Conservation (phyloP, 1,140 invertebrate genomes). For the Drosophila prosaltans region DNA sequence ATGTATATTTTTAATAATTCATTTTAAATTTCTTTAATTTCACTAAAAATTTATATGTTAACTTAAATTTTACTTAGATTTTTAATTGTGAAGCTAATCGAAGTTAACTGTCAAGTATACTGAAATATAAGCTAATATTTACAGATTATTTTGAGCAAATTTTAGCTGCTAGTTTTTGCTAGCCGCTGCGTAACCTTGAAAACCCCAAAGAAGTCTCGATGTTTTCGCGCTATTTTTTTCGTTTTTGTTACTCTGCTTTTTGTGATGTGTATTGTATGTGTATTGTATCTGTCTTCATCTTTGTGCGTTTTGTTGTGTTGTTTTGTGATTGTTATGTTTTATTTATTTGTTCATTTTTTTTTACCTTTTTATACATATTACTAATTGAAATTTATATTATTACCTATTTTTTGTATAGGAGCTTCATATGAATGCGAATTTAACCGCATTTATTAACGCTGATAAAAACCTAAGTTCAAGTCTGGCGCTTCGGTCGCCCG, state of each 20-base stretch:
- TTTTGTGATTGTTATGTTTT: background rate
- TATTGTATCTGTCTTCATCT: background rate
- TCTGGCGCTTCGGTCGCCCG: too few relatives aligned
- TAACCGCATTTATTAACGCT: slow-evolving; percentile 1
- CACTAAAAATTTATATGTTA: too few relatives aligned
- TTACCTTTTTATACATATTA: background rate
- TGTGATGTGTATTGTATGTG: background rate
- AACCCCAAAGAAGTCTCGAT: background rate
- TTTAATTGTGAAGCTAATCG: background rate
- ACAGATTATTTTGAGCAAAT: too few relatives aligned
- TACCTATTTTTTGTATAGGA: slow-evolving; percentile 6
- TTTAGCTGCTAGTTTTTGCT: too few relatives aligned
- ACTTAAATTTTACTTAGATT: too few relatives aligned
- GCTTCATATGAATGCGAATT: slow-evolving; percentile 11
- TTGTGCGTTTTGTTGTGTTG: background rate
- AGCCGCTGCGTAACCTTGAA: background rate
- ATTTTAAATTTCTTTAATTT: too few relatives aligned
- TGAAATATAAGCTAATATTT: background rate
- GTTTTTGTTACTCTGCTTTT: background rate
- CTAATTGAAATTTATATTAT: background rate
- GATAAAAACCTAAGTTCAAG: too few relatives aligned
- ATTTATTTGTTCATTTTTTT: slow-evolving; percentile 6
- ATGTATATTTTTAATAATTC: too few relatives aligned
- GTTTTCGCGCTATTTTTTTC: background rate
- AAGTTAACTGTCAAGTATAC: background rate